A percentile compares a stretch with the other conserved stretches of the same genome.
Conservation (phyloP, 2,888 invertebrate species). For the Drosophila phalerata region DNA sequence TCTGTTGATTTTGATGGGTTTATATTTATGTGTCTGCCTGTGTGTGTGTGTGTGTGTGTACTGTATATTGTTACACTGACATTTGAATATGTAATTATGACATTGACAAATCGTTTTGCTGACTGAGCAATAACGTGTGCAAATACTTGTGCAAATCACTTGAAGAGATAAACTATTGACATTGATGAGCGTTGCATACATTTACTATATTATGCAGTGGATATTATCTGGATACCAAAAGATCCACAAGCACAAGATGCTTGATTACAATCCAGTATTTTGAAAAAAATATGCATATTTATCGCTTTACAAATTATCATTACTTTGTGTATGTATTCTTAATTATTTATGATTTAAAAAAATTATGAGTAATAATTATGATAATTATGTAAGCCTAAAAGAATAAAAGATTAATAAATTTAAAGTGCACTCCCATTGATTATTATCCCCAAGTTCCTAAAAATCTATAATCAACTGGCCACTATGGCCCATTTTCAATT, state of each 20-base stretch:
- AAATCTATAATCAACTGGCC: no score
- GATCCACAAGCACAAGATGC: neutral
- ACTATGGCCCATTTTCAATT: neutral
- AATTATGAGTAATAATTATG: no score
- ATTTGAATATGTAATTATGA: slow-evolving; percentile 45
- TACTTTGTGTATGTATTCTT: no score
- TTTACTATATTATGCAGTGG: neutral
- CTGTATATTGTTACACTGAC: slow-evolving; percentile 18
- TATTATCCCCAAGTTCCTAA: neutral
- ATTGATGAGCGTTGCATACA: neutral
- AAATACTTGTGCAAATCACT: no score
- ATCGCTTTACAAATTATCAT: no score
- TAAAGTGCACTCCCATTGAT: neutral
- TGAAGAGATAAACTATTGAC: neutral
- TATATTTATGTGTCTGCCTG: slow-evolving; percentile 2
- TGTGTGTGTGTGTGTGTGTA: slow-evolving; percentile 2
- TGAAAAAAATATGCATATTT: no score
- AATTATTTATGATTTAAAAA: no score
- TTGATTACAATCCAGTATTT: no score
- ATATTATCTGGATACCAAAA: neutral
- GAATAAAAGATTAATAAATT: neutral
- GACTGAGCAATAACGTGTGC: slow-evolving; percentile 7
- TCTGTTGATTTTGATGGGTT: slow-evolving; percentile 47
- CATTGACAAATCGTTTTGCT: slow-evolving; percentile 45
- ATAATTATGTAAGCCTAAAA: no score